phyloP scores from a whole-genome alignment of 2,888 invertebrate genomes.

The Platycnemis pennipes region DNA sequence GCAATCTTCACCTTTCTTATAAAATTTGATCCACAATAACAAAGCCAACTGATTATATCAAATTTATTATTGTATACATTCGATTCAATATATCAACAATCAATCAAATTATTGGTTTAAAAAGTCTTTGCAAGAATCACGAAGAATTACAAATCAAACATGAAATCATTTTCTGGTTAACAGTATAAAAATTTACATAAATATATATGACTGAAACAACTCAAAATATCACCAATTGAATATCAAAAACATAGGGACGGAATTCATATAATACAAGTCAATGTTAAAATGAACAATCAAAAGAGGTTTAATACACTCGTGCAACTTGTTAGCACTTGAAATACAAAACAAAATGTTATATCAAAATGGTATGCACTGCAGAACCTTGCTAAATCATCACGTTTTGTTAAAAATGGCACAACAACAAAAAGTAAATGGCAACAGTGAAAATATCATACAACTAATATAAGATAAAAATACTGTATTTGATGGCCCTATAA shows the following conservation, averaged over 20 bases:
- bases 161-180: neutral
- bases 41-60: neutral
- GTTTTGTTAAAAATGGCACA: constrained; percentile 6
- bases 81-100: neutral
- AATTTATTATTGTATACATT: neutral
- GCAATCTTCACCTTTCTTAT: neutral
- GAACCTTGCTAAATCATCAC: constrained; percentile 9
- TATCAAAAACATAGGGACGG: neutral
- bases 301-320: neutral
- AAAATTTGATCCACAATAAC: neutral
- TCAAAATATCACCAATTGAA: constrained; percentile 15
- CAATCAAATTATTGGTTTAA: neutral
- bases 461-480: neutral
- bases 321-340: neutral
- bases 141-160: neutral
- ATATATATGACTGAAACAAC: neutral
- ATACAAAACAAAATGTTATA: neutral
- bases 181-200: neutral
- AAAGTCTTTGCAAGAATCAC: neutral
- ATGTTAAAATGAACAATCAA: neutral
- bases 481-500: too few species aligned
- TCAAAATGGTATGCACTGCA: neutral
- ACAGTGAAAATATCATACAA: neutral
- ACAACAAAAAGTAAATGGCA: neutral
- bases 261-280: constrained; percentile 3